phyloP scores from a whole-genome alignment of 2,888 invertebrate genomes.

The Blastobasis adustella region DNA sequence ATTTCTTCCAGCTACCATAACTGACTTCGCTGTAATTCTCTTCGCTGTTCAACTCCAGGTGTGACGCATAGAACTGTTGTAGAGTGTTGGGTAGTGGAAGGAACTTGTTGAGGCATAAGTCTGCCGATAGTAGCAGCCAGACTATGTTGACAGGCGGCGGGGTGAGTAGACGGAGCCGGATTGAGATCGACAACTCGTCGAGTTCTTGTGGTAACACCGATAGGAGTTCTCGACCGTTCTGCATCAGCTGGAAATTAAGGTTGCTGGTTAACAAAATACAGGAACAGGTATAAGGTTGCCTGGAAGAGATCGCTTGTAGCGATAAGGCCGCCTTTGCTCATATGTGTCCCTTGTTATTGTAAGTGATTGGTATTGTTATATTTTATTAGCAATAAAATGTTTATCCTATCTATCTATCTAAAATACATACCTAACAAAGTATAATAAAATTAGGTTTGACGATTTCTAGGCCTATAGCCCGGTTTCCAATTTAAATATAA shows the following conservation, averaged over 20 bases:
- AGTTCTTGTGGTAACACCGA: conserved; percentile 50
- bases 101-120: conserved; percentile 63
- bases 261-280: too few species aligned
- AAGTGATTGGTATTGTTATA: too few species aligned
- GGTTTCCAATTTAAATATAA: too few species aligned
- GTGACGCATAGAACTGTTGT: conserved; percentile 64
- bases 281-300: too few species aligned
- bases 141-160: conserved; percentile 57
- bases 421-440: too few species aligned
- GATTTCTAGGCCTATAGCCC: too few species aligned
- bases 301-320: too few species aligned
- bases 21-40: conserved; percentile 57
- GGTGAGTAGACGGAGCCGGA: conserved; percentile 46
- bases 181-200: conserved; percentile 57
- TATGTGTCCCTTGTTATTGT: too few species aligned
- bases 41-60: conserved; percentile 50
- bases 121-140: conserved; percentile 58
- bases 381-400: too few species aligned
- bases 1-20: conserved; percentile 64
- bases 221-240: conserved; percentile 59
- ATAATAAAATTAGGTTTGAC: too few species aligned
- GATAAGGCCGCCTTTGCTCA: too few species aligned
- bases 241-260: conserved; percentile 52
- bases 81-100: conserved; percentile 57
- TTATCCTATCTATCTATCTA: too few species aligned